Conservation (phyloP, 2,113 vertebrate species). For the Anarhynchus alexandrinus region DNA sequence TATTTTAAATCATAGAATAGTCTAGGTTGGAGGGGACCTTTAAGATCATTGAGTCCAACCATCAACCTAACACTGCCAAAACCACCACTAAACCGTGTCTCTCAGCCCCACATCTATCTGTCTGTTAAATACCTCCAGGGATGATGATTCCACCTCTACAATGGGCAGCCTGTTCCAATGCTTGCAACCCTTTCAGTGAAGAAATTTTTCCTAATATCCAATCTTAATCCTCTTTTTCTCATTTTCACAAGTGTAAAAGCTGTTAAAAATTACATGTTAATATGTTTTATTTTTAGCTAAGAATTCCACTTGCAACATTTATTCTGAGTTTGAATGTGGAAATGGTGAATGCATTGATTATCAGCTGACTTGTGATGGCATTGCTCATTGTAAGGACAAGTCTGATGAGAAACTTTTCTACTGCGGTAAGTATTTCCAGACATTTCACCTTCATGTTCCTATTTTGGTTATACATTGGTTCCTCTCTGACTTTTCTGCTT, state of each 20-base stretch:
- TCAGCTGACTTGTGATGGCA: constrained; percentile 90
- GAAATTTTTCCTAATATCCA: too few relatives aligned
- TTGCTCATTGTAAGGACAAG: constrained; percentile 94
- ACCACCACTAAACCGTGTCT: too few relatives aligned
- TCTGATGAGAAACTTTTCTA: constrained; percentile 97
- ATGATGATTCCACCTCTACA: too few relatives aligned
- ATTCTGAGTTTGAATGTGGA: constrained; percentile 93
- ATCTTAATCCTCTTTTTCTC: not conserved
- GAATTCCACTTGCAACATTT: constrained; percentile 92
- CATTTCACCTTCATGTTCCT: not conserved
- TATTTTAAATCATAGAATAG: not conserved
- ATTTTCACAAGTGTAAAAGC: not conserved
- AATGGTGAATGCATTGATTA: constrained; percentile 96
- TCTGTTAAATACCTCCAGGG: too few relatives aligned
- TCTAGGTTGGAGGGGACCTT: too few relatives aligned
- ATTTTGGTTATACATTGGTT: not conserved
- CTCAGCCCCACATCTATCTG: too few relatives aligned
- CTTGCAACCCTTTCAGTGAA: too few relatives aligned
- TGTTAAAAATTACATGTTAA: not conserved
- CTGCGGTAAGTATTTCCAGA: constrained; percentile 82
- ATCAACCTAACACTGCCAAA: too few relatives aligned
- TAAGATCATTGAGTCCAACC: too few relatives aligned
- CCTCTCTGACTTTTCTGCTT: not conserved
- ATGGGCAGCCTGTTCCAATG: too few relatives aligned
- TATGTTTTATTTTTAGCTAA: constrained; percentile 76